Evolutionary conservation across 1,140 invertebrate species (phyloP).

Genomic region (Penaeus vannamei): DNA sequence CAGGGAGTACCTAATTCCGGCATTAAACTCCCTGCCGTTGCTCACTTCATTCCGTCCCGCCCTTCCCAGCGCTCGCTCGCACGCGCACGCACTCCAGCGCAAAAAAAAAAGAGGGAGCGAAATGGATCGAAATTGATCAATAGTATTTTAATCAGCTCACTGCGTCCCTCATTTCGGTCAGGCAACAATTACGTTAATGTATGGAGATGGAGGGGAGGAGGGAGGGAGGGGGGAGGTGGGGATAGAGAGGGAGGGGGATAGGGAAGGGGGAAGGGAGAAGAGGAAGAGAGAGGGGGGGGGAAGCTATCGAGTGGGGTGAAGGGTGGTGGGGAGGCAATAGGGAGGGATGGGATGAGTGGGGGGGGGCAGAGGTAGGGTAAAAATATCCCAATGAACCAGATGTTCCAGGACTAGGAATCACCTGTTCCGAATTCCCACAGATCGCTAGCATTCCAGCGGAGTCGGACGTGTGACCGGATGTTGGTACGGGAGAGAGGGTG

Average conservation of each 20-base stretch:
- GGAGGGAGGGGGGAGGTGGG: neutral
- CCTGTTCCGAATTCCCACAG: too few species aligned
- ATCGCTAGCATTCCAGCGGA: too few species aligned
- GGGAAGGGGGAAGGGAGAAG: neutral
- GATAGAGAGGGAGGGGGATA: neutral
- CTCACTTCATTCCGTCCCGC: neutral
- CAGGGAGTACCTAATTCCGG: too few species aligned
- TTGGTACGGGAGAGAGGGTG: too few species aligned
- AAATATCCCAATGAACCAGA: too few species aligned
- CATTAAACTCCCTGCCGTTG: neutral
- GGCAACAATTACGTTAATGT: neutral
- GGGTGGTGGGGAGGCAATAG: neutral
- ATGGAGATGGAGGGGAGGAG: neutral
- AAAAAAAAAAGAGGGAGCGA: neutral
- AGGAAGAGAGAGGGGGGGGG: neutral
- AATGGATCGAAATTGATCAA: conserved; percentile 3
- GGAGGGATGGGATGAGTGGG: neutral
- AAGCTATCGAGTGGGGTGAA: neutral
- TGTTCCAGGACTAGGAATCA: too few species aligned
- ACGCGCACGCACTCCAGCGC: neutral
- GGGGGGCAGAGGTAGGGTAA: neutral
- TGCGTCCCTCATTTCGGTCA: too few species aligned
- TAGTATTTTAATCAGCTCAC: too few species aligned
- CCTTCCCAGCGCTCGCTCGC: neutral
- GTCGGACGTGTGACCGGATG: too few species aligned